These are phyloP conservation scores for Serrognathus titanus DNA, from an alignment of 2,888 invertebrate species.

Conservation along the genomic window DNA sequence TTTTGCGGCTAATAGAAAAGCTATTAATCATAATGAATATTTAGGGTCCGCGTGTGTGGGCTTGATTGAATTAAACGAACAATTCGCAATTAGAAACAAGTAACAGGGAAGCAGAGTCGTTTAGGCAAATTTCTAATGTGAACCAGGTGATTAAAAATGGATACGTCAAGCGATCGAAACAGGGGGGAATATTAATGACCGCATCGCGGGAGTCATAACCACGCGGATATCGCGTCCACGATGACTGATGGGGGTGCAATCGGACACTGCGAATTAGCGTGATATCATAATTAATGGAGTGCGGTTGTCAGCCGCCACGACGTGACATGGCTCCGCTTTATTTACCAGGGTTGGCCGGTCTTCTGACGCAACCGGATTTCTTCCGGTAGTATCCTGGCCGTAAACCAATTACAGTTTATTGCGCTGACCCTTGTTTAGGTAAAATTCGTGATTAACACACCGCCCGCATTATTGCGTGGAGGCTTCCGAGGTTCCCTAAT, in stretches of 20 bases:
- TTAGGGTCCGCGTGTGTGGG: too few species aligned
- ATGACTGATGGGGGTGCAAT: slow-evolving; percentile 31
- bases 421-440: slow-evolving; percentile 17
- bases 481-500: too few species aligned
- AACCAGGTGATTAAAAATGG: slow-evolving; percentile 19
- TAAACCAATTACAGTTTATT: slow-evolving; percentile 7
- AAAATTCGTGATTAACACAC: not conserved
- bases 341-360: slow-evolving; percentile 18
- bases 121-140: not conserved
- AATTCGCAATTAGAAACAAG: too few species aligned
- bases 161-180: slow-evolving; percentile 19
- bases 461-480: not conserved
- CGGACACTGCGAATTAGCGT: slow-evolving; percentile 29
- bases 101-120: not conserved
- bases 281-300: slow-evolving; percentile 37
- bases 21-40: too few species aligned
- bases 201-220: slow-evolving; percentile 9
- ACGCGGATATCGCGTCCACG: slow-evolving; percentile 24
- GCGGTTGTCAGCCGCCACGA: slow-evolving; percentile 33
- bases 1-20: too few species aligned
- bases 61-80: too few species aligned
- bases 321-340: slow-evolving; percentile 31
- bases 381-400: slow-evolving; percentile 15
- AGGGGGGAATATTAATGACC: slow-evolving; percentile 25
- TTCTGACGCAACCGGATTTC: slow-evolving; percentile 17